Evolutionary conservation across 2,888 invertebrate species (phyloP).

Genomic region (Drosophila colorata): DNA sequence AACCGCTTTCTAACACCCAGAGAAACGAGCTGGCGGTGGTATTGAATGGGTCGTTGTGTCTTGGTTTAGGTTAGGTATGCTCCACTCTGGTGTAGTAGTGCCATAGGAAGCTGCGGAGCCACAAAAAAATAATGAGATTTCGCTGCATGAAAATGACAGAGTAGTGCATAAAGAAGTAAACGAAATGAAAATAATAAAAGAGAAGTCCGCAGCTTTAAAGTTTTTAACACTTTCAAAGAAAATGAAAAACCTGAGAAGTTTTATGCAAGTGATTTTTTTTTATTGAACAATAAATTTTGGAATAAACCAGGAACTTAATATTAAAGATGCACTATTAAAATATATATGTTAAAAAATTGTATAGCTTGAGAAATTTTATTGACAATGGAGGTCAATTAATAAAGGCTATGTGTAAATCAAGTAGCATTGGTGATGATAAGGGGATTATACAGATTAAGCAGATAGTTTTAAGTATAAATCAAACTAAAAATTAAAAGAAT

Average conservation of each 20-base stretch:
- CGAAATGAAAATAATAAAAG: constrained; percentile 9
- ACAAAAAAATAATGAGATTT: constrained; percentile 59
- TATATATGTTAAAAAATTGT: too few relatives aligned
- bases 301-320: not conserved
- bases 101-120: constrained; percentile 29
- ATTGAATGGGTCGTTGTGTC: constrained; percentile 26
- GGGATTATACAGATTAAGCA: too few relatives aligned
- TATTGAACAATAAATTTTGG: not conserved
- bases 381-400: too few relatives aligned
- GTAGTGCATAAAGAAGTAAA: constrained; percentile 6
- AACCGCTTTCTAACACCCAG: constrained; percentile 58
- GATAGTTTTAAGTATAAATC: too few relatives aligned
- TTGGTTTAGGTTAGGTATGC: constrained; percentile 7
- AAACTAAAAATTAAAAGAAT: too few relatives aligned
- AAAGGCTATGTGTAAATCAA: too few relatives aligned
- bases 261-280: too few relatives aligned
- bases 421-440: too few relatives aligned
- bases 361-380: too few relatives aligned
- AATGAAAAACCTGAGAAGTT: not conserved
- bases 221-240: not conserved
- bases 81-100: not conserved
- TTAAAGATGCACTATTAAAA: not conserved
- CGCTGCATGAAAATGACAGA: constrained; percentile 27
- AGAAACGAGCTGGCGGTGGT: constrained; percentile 5
- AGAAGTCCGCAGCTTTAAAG: constrained; percentile 34